Base-by-base conservation (phyloP, 2,888 invertebrate genomes). In the Pseudococcus longispinus region DNA sequence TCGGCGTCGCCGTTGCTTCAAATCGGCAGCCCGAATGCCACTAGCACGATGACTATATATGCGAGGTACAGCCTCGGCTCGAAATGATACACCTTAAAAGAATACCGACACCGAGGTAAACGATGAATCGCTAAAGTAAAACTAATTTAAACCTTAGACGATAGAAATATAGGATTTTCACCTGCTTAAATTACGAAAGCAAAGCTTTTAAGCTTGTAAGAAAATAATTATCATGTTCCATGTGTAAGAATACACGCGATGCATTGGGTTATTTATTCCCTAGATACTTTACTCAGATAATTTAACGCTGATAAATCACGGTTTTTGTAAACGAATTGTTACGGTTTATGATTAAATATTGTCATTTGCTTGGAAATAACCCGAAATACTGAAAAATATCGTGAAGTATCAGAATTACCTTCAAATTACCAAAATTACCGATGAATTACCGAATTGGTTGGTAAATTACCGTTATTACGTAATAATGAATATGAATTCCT, bases 11-110 rank as follows among this genome's bases (percentile, higher is more conserved):
- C 60, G 60, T 60, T 23, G 23, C 3, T 60, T 8, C 20, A 23
- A 60, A 60, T 60, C 60, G 60, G 55, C 55, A 4, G 60, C 60
- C 23, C 60, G 9, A 60, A 60, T 60, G 60, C 23, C 60, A 23
- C 9, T 37, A 5, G 37, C 65, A 29, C 29, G 29, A 32, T 15
- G 60, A 60, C 15, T 70, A 29, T 26, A 55, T 26, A 26, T 26
- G 26, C 11, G 65, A 26, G 70, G 4, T 18, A 26, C 13, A 23
- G 70, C 2, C n/a, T 70, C 70, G 70, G 3, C 29, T 29, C 29
- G 70, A 70, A 70, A 70, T 70, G 70, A 70, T 70, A 70, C 60
- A 60, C 70, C 70, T 70, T 70, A 70, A 29, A 70, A 70, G 70
- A 70, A 70, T 70, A 29, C 29, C 15, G 9, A 70, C 29, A 29